Evolutionary conservation across 2,888 invertebrate species (phyloP), one percentile per base, ranked within the genome.

Genomic region (Norana najaformis): DNA sequence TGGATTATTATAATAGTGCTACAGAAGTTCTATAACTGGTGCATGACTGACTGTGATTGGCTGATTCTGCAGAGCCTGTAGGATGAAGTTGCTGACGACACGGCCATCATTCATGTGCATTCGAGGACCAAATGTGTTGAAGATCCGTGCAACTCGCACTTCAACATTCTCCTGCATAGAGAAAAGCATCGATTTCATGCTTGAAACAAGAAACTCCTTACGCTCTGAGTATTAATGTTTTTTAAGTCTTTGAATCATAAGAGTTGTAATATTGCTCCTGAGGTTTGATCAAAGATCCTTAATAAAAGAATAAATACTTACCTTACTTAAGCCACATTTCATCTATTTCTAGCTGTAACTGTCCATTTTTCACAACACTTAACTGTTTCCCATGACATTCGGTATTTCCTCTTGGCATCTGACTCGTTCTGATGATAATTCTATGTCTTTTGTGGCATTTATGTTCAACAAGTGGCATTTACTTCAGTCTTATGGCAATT

Each of bases 61-160:
- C 94, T 98, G 96, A 94, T 98, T 97, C 94, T 98, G 97, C 90
- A 99, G 95, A 0, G 99, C 98, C 95, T 99, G 99, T 92, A 99
- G 96, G 92, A 99, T 98, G 94, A 99, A 99, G 95, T 99, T 99
- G 30, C 99, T 99, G 1, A 99, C 99, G 0, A 99, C 99, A 83
- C 99, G 96, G 0, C 99, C 99, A 95, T 99, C 99, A 92, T 98
- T 98, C 96, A 98, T 98, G 94, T 99, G 99, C 99, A 99, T 99
- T 93, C 99, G 95, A 0, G 99, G 99, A 0, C 99, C 99, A 94
- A 98, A 99, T 0, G 99, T 99, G 95, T 99, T 99, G 95, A 99
- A 99, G 93, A 99, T 99, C 92, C 99, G 96, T 1, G 99, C 99
- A 14, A 99, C 98, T 89, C 99, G 96, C 0, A 99, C 98, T 88